Percentiles rank a stretch among this genome's conserved stretches.
These are phyloP conservation scores for Perithous albicinctus DNA, from an alignment of 2,888 invertebrate genomes.

Conservation along the genomic window DNA sequence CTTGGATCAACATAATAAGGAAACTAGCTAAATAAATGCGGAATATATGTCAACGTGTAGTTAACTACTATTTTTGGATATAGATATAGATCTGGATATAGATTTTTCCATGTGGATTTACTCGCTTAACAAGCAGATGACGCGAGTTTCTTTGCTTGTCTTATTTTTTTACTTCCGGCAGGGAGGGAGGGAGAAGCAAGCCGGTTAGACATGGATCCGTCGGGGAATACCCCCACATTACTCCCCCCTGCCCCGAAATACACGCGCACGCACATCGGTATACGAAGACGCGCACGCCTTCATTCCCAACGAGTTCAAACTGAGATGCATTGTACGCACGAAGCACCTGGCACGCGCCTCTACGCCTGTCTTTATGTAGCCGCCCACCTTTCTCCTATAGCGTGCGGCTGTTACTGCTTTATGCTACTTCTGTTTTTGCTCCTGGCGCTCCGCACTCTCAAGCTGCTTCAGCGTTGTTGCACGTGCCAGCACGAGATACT, in stretches of 20 bases:
- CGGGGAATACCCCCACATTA: conserved; percentile 54
- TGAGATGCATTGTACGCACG: conserved; percentile 80
- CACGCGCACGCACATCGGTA: background rate
- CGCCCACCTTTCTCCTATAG: conserved; percentile 71
- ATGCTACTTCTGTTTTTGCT: conserved; percentile 57
- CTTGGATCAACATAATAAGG: too few species aligned
- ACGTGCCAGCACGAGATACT: conserved; percentile 63
- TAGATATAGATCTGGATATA: too few species aligned
- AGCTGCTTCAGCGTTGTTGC: conserved; percentile 47
- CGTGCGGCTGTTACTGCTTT: conserved; percentile 45
- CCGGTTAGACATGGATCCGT: conserved; percentile 67
- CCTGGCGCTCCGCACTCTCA: conserved; percentile 30
- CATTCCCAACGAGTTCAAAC: conserved; percentile 71
- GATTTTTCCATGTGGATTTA: background rate
- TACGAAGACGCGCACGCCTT: background rate
- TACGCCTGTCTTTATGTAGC: conserved; percentile 76
- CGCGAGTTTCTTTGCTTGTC: conserved; percentile 75
- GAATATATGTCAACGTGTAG: too few species aligned
- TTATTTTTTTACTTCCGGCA: conserved; percentile 82
- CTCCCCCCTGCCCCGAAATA: background rate
- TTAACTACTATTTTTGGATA: too few species aligned
- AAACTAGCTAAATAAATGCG: too few species aligned
- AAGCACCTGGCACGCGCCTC: conserved; percentile 83
- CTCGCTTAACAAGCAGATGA: conserved; percentile 38
- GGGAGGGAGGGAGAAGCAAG: too few species aligned